Conservation (phyloP, 1,140 invertebrate genomes). For the Drosophila kepulauana region DNA sequence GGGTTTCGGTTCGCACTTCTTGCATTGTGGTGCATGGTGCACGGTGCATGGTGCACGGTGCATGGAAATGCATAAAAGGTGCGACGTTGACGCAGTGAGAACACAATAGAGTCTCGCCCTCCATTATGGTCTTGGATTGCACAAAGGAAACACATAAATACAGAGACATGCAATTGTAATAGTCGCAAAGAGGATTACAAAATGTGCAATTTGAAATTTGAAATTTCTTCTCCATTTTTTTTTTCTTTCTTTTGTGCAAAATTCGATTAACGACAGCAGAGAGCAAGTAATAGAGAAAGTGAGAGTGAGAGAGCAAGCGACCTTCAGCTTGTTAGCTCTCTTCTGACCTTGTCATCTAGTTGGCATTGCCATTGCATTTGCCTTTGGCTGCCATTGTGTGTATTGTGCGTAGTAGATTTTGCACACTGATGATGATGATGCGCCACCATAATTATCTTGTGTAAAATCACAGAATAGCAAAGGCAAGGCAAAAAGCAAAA, state of each 20-base stretch:
- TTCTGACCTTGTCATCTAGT: constrained; percentile 3
- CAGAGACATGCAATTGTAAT: constrained; percentile 3
- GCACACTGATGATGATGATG: not conserved
- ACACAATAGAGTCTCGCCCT: constrained; percentile 3
- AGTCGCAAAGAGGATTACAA: constrained; percentile 17
- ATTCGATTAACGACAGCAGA: constrained; percentile 15
- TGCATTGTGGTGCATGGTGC: not conserved
- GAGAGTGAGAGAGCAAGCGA: not conserved
- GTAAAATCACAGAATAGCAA: constrained; percentile 11
- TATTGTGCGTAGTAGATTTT: constrained; percentile 5
- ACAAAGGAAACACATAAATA: constrained; percentile 13
- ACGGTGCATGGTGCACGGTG: not conserved
- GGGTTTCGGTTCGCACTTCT: not conserved
- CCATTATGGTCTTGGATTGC: not conserved
- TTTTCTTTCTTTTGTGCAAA: constrained; percentile 6
- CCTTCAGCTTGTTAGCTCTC: constrained; percentile 2
- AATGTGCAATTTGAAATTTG: constrained; percentile 14
- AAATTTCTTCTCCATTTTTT: constrained; percentile 3
- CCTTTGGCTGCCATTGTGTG: not conserved
- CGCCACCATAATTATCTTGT: constrained; percentile 21
- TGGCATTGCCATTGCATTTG: not conserved
- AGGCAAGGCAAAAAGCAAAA: not conserved
- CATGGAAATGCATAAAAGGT: constrained; percentile 1
- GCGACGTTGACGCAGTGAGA: not conserved
- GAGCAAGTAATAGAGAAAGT: not conserved